Evolutionary conservation across 2,888 invertebrate species (phyloP), one percentile per base, ranked within the genome.

Genomic region (Heteropelma amictum): DNA sequence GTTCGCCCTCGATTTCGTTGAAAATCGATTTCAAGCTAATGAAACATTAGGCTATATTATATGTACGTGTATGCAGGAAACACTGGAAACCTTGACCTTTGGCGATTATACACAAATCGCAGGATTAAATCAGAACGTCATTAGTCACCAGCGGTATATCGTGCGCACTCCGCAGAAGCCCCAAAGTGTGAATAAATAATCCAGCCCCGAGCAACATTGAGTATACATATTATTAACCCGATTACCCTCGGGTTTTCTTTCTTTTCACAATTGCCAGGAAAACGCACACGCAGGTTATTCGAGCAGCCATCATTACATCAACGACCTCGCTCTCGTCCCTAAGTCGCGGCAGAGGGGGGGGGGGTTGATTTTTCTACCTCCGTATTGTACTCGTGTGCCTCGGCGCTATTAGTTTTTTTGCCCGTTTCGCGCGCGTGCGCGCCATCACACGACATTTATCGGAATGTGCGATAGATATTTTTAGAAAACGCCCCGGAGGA

Each of bases 61-160:
- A 33, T 19, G 7, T 33, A 33, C 30, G 19, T 33, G 21, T 38
- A 1, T 54, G 3, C 23, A n/a, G 21, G 14, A 5, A 21, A 5
- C 35, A 7, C 40, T 17, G n/a, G 38, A 73, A 67, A 70, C 80
- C 81, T 81, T 81, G 82, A 82, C 79, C 80, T 81, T 82, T 71
- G 40, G 58, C n/a, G 58, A 70, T 77, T 33, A 61, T 61, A 77
- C 63, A 38, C 21, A 30, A 19, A 69, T 35, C 19, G 30, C 40
- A 38, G 53, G 64, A 64, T 70, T 60, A 40, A 65, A 70, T 70
- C 60, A 30, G 14, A 28, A 21, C 56, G 28, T 5, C 30, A 49
- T 56, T 65, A 23, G 42, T 26, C 26, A 28, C 47, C 47, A 56
- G 23, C 42, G n/a, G n/a, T n/a, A 35, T 60, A 51, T 38, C 65